Evolutionary conservation across 2,888 invertebrate species (phyloP).

Genomic region (Amphipyra tragopoginis): DNA sequence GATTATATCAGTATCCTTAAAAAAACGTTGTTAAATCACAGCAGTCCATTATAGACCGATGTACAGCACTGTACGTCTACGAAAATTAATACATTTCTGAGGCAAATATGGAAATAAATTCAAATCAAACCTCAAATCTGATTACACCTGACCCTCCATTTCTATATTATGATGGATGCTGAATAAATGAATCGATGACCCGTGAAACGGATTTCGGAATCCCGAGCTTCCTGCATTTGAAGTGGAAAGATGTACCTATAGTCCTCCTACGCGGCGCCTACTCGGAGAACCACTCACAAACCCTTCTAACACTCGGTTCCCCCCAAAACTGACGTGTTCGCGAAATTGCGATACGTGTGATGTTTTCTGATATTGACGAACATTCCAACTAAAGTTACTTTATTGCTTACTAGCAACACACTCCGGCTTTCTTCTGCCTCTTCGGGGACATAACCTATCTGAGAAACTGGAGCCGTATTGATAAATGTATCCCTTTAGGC

Average conservation of each 20-base stretch:
- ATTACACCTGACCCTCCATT: constrained; percentile 4
- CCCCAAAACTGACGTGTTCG: background rate
- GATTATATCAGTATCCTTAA: too few relatives aligned
- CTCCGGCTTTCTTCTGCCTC: background rate
- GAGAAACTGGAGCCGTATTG: background rate
- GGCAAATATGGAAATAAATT: background rate
- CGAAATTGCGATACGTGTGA: background rate
- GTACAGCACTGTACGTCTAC: too few relatives aligned
- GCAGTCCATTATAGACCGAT: too few relatives aligned
- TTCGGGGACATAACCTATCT: constrained; percentile 1
- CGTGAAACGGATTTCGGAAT: constrained; percentile 8
- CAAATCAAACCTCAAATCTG: background rate
- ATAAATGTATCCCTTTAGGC: background rate
- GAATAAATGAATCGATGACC: constrained; percentile 17
- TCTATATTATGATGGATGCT: background rate
- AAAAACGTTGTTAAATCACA: too few relatives aligned
- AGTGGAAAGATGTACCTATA: constrained; percentile 10
- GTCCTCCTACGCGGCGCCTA: background rate
- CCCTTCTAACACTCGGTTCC: background rate
- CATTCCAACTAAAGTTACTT: constrained; percentile 1
- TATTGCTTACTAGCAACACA: constrained; percentile 1
- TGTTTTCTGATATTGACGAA: constrained; percentile 3
- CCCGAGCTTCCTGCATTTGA: constrained; percentile 2
- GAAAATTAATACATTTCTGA: too few relatives aligned
- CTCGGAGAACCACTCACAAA: background rate